Evolutionary conservation across 2,113 vertebrate genomes (phyloP), one percentile per base, ranked within the genome.

Genomic region (Leptosomus discolor): DNA sequence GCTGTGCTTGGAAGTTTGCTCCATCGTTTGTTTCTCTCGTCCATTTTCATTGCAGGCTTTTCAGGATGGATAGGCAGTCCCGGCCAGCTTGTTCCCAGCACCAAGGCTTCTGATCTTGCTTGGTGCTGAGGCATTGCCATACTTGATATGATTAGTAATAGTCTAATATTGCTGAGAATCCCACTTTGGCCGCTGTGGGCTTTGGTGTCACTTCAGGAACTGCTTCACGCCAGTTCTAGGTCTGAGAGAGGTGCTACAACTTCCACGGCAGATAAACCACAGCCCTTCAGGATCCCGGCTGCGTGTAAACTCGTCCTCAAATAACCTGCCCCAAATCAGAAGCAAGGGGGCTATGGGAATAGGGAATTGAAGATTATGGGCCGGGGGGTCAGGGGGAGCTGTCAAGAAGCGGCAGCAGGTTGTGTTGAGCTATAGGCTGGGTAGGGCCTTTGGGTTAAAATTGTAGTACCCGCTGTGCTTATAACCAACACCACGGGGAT

Each of bases 261-360:
- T 69, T 80, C 48, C 48, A 41, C 36, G 5, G 5, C 43, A 65
- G 43, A 60, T 39, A 56, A 79, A 6, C 26, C 0, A 0, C 45
- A 80, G 32, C 16, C 51, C 11, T 48, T 69, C n/a, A 69, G 37
- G 36, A 61, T 32, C 54, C 10, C 27, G 68, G 12, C 20, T 54
- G 4, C 36, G 18, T 20, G 12, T 56, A 63, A 91, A 58, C 16
- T 48, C 1, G 0, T 74, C 36, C 43, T 56, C 21, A 51, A 17
- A 29, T 19, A 76, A 79, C 17, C 43, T 76, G 27, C 27, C 48
- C 18, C 65, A 73, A 90, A 88, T 29, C 71, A 88, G 19, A 85
- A 90, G 7, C 24, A 24, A 20, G 1, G 6, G 2, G 0, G 3
- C 45, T 91, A 36, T 0, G 0, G 51, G 19, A 63, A 46, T 0